Evolutionary conservation across 2,888 invertebrate genomes (phyloP).

Genomic region (Catocala fraxini): DNA sequence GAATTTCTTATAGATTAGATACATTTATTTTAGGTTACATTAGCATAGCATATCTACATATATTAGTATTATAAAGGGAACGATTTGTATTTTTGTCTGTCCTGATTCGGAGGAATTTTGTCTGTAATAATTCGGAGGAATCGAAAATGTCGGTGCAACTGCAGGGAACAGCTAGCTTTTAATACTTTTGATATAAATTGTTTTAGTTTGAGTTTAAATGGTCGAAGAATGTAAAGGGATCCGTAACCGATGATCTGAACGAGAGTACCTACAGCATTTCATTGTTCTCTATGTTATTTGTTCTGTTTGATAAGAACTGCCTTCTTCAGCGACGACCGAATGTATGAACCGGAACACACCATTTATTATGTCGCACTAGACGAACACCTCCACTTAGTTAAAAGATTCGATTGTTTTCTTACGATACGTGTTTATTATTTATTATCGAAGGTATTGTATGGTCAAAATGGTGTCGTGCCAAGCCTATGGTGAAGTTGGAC

Average conservation of each 20-base stretch:
- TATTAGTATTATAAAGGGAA: too few species aligned
- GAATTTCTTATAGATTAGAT: too few species aligned
- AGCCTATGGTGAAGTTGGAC: slow-evolving; percentile 74
- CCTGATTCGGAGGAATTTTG: too few species aligned
- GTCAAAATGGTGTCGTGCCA: slow-evolving; percentile 75
- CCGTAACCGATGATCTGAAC: slow-evolving; percentile 65
- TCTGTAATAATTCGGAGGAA: too few species aligned
- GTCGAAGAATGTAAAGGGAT: slow-evolving; percentile 64
- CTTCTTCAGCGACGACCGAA: slow-evolving; percentile 76
- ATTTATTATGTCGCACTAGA: slow-evolving; percentile 71
- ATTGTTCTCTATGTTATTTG: slow-evolving; percentile 84
- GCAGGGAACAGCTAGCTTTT: too few species aligned
- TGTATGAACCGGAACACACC: slow-evolving; percentile 74
- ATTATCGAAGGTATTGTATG: slow-evolving; percentile 55
- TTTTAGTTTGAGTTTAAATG: background rate
- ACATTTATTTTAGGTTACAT: too few species aligned
- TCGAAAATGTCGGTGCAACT: too few species aligned
- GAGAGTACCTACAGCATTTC: slow-evolving; percentile 73
- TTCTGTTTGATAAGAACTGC: slow-evolving; percentile 81
- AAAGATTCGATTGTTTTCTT: slow-evolving; percentile 75
- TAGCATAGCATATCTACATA: too few species aligned
- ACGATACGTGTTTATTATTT: slow-evolving; percentile 35
- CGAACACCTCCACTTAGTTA: slow-evolving; percentile 69
- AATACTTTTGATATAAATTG: too few species aligned
- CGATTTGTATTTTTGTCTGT: too few species aligned